Evolutionary conservation across 2,113 vertebrate genomes (phyloP).

Genomic region (Entelurus aequoreus): DNA sequence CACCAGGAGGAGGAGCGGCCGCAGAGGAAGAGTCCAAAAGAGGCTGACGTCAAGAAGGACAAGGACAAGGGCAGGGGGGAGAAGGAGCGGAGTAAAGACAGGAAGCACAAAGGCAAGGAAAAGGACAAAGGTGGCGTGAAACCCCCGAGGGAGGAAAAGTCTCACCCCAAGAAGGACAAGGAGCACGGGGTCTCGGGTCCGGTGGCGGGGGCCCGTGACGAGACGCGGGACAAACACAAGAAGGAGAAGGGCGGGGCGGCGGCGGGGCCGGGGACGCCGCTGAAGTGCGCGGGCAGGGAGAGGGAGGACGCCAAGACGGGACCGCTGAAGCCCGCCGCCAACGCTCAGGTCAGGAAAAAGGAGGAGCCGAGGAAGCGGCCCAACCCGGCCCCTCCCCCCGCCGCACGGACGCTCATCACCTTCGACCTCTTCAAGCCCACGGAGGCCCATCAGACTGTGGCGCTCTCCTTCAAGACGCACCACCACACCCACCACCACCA

Average conservation of each 20-base stretch:
- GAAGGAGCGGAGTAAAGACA: slow-evolving; percentile 42
- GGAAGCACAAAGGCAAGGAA: slow-evolving; percentile 47
- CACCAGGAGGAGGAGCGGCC: slow-evolving; percentile 47
- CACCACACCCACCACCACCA: slow-evolving; percentile 57
- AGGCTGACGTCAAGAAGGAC: slow-evolving; percentile 49
- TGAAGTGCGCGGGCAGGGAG: slow-evolving; percentile 34
- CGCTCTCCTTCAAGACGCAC: slow-evolving; percentile 54
- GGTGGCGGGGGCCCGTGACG: slow-evolving; percentile 45
- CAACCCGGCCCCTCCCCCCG: slow-evolving; percentile 22
- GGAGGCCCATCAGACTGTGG: slow-evolving; percentile 57
- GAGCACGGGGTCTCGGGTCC: slow-evolving; percentile 53
- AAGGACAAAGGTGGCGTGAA: slow-evolving; percentile 15
- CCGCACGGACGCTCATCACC: slow-evolving; percentile 62
- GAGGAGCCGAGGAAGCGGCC: slow-evolving; percentile 67
- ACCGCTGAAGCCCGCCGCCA: slow-evolving; percentile 21
- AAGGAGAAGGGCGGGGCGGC: slow-evolving; percentile 55
- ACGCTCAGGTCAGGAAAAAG: slow-evolving; percentile 42
- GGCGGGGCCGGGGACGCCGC: not conserved
- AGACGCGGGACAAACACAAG: slow-evolving; percentile 61
- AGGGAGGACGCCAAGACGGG: slow-evolving; percentile 58
- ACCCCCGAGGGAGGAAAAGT: not conserved
- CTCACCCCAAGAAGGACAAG: slow-evolving; percentile 53
- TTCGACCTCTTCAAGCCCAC: slow-evolving; percentile 70
- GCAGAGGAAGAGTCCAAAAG: slow-evolving; percentile 43
- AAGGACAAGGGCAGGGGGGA: slow-evolving; percentile 48